phyloP scores from a whole-genome alignment of 2,113 vertebrate species.

The Poicephalus gulielmi region DNA sequence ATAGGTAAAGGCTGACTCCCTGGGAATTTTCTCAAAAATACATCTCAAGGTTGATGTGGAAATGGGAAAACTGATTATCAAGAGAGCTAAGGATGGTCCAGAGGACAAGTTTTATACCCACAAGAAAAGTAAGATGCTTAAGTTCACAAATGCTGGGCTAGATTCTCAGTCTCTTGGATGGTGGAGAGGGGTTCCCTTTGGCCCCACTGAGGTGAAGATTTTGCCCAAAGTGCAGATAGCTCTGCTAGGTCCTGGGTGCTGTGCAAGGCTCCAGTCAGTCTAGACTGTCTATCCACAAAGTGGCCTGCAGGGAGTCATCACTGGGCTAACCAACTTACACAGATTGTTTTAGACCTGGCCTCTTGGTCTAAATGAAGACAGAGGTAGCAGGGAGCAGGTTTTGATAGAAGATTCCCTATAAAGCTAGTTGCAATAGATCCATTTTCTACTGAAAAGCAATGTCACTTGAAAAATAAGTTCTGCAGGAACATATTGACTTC shows the following conservation, averaged over 20 bases:
- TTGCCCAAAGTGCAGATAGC: neutral
- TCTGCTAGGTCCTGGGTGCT: neutral
- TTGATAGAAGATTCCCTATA: neutral
- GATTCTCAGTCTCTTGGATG: neutral
- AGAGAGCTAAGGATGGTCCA: constrained; percentile 93
- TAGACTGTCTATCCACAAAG: neutral
- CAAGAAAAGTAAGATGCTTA: constrained; percentile 89
- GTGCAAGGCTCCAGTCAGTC: neutral
- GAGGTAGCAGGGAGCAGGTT: neutral
- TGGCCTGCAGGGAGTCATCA: neutral
- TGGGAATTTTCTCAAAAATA: constrained; percentile 90
- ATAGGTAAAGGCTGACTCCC: constrained; percentile 90
- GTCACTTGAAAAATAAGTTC: neutral
- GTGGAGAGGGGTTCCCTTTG: neutral
- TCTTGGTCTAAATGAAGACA: neutral
- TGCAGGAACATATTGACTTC: neutral
- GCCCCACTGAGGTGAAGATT: neutral
- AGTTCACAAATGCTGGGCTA: neutral
- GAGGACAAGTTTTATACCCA: constrained; percentile 95
- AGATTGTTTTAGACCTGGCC: neutral
- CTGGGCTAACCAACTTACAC: neutral
- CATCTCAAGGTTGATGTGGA: constrained; percentile 96
- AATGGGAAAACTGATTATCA: constrained; percentile 89
- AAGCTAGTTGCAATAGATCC: neutral
- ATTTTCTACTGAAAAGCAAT: neutral